Conservation (phyloP, 2,113 vertebrate genomes). For the Tautogolabrus adspersus region DNA sequence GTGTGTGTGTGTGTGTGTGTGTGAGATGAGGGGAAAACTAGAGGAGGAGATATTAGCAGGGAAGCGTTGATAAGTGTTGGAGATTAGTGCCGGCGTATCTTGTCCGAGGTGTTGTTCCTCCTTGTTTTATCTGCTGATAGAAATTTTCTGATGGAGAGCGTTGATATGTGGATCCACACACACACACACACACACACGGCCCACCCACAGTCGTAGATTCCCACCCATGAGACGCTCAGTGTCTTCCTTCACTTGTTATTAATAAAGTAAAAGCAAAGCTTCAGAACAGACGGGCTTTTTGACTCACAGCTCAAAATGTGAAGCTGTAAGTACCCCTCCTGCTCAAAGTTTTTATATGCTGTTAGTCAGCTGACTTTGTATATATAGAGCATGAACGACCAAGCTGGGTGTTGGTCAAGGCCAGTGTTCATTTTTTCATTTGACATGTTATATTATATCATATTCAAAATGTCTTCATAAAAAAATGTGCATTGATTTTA, state of each 20-base stretch:
- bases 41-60: slow-evolving; percentile 77
- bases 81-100: slow-evolving; percentile 84
- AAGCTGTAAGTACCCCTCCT: not conserved
- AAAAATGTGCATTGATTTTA: no score
- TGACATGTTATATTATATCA: no score
- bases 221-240: not conserved
- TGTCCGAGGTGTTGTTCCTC: slow-evolving; percentile 80
- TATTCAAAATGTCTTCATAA: no score
- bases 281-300: no score
- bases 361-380: no score
- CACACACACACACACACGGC: slow-evolving; percentile 83
- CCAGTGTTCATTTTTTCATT: no score
- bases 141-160: slow-evolving; percentile 69
- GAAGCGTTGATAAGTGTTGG: slow-evolving; percentile 79
- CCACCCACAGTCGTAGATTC: slow-evolving; percentile 68
- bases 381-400: no score
- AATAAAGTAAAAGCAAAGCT: not conserved
- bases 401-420: no score
- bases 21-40: slow-evolving; percentile 59
- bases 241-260: not conserved
- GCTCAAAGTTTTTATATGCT: no score
- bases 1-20: not conserved
- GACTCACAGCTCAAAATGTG: not conserved
- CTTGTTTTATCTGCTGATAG: slow-evolving; percentile 79
- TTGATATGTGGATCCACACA: slow-evolving; percentile 81